Evolutionary conservation across 2,113 vertebrate genomes (phyloP).

Genomic region (Leptobrachium ailaonicum): DNA sequence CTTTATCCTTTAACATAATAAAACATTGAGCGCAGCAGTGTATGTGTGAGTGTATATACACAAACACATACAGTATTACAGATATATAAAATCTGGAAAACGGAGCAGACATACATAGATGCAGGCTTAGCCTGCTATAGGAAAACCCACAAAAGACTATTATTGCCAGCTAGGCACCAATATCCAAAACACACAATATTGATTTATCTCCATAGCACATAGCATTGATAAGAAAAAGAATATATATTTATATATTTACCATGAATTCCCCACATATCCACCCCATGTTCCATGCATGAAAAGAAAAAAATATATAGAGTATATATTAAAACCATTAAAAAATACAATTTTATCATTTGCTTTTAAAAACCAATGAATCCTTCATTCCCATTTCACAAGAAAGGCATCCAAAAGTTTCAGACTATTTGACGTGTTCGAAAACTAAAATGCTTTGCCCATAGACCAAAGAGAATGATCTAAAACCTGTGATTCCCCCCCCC

Average conservation of each 20-base stretch:
- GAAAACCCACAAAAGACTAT: constrained; percentile 45
- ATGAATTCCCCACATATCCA: not conserved
- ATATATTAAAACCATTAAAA: constrained; percentile 42
- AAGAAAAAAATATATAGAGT: constrained; percentile 19
- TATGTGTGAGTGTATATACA: constrained; percentile 35
- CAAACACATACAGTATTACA: constrained; percentile 43
- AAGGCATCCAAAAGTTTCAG: not conserved
- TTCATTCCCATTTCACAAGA: constrained; percentile 25
- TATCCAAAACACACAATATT: constrained; percentile 41
- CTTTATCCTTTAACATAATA: constrained; percentile 37
- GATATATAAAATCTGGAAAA: constrained; percentile 48
- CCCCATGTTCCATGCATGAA: constrained; percentile 40
- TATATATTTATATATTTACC: not conserved
- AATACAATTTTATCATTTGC: constrained; percentile 37
- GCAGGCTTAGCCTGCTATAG: constrained; percentile 48
- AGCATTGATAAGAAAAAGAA: constrained; percentile 21
- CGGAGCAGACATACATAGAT: constrained; percentile 37
- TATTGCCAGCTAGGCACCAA: constrained; percentile 49
- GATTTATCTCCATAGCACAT: constrained; percentile 25
- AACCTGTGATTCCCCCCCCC: too few relatives aligned
- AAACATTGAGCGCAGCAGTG: constrained; percentile 48
- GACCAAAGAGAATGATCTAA: too few relatives aligned
- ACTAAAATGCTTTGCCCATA: too few relatives aligned
- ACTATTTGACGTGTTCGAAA: too few relatives aligned
- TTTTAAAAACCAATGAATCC: constrained; percentile 29